Evolutionary conservation across 2,113 vertebrate species (phyloP).

Genomic region (Ageneiosus marmoratus): DNA sequence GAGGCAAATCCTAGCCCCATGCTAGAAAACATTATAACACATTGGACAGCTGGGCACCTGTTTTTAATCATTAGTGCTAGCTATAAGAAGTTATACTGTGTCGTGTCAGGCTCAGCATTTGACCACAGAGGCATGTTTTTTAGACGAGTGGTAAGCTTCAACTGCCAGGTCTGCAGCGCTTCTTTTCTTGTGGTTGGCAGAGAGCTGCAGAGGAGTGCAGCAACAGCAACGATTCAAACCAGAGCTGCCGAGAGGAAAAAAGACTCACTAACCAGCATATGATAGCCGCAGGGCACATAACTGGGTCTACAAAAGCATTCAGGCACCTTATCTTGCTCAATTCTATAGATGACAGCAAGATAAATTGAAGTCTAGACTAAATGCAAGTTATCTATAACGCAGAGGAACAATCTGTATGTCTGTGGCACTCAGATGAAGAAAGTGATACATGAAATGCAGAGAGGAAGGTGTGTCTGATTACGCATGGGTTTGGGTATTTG

Average conservation of each 20-base stretch:
- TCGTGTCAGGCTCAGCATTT: slow-evolving; percentile 28
- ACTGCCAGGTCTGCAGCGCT: slow-evolving; percentile 33
- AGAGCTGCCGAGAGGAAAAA: slow-evolving; percentile 37
- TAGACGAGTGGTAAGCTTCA: slow-evolving; percentile 42
- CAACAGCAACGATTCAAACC: slow-evolving; percentile 32
- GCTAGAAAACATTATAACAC: background rate
- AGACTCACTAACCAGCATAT: slow-evolving; percentile 26
- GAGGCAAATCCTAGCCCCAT: slow-evolving; percentile 33
- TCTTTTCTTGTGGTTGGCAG: slow-evolving; percentile 41
- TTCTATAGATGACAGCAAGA: slow-evolving; percentile 44
- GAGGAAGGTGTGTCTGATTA: slow-evolving; percentile 19
- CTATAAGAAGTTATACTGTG: slow-evolving; percentile 22
- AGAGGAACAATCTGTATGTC: slow-evolving; percentile 49
- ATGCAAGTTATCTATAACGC: slow-evolving; percentile 56
- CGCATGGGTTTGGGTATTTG: slow-evolving; percentile 15
- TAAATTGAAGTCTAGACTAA: slow-evolving; percentile 53
- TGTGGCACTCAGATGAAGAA: slow-evolving; percentile 33
- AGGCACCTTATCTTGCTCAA: slow-evolving; percentile 13
- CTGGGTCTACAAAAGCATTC: background rate
- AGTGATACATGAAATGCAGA: slow-evolving; percentile 33
- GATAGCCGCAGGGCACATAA: slow-evolving; percentile 43
- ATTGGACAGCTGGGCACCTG: background rate
- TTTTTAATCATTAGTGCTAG: background rate
- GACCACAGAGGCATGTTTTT: slow-evolving; percentile 36
- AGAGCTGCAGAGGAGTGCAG: slow-evolving; percentile 36